These are phyloP conservation scores for Morpho deidamia DNA, from an alignment of 2,888 invertebrate genomes.

Conservation along the genomic window DNA sequence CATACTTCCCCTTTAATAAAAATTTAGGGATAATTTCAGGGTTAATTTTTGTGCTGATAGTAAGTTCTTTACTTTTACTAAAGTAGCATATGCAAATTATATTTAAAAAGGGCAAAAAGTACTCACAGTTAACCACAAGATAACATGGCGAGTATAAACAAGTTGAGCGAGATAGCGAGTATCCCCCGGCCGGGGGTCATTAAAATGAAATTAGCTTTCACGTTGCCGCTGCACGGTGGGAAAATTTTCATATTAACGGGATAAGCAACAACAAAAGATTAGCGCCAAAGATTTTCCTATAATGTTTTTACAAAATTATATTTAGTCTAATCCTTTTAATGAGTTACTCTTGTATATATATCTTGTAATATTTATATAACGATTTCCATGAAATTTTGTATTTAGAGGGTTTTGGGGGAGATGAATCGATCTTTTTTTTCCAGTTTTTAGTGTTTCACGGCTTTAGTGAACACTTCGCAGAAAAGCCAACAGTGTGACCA, in stretches of 20 bases:
- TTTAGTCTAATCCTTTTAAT: not conserved
- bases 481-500: too few relatives aligned
- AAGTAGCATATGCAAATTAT: not conserved
- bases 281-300: not conserved
- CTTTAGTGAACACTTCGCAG: too few relatives aligned
- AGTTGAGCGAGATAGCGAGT: slow-evolving; percentile 49
- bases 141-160: slow-evolving; percentile 20
- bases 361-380: too few relatives aligned
- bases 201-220: slow-evolving; percentile 72
- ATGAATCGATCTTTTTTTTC: too few relatives aligned
- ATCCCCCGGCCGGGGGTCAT: slow-evolving; percentile 48
- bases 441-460: too few relatives aligned
- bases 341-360: too few relatives aligned
- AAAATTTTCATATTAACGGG: slow-evolving; percentile 20
- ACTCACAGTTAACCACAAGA: slow-evolving; percentile 2
- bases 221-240: slow-evolving; percentile 24
- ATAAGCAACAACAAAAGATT: slow-evolving; percentile 13
- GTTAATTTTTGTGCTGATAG: too few relatives aligned
- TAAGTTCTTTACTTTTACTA: too few relatives aligned
- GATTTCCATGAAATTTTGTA: too few relatives aligned
- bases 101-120: not conserved
- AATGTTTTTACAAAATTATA: slow-evolving; percentile 1
- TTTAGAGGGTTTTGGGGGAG: too few relatives aligned
- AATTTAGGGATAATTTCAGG: too few relatives aligned
- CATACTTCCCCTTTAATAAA: too few relatives aligned